Conservation (phyloP, 2,113 vertebrate genomes). For the Platycercus adscitus region DNA sequence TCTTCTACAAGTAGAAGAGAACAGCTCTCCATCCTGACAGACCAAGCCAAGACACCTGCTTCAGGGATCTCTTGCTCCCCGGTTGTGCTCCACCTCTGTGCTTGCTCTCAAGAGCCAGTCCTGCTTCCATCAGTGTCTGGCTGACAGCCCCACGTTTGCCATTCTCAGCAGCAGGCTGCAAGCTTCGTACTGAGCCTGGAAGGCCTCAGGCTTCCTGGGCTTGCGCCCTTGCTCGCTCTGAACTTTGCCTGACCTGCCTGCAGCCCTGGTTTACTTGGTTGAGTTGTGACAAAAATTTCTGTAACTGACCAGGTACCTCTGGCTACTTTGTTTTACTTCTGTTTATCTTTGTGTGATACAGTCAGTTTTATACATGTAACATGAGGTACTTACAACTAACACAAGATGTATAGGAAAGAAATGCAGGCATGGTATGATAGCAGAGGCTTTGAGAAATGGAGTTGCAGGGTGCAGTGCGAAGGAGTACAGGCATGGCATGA, state of each 20-base stretch:
- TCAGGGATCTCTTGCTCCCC: background rate
- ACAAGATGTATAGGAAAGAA: background rate
- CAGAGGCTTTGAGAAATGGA: background rate
- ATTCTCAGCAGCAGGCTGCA: background rate
- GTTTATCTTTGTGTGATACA: constrained; percentile 11
- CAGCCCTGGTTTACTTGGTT: background rate
- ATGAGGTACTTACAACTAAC: constrained; percentile 2
- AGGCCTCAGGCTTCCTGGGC: background rate
- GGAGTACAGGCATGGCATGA: background rate
- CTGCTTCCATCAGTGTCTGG: background rate
- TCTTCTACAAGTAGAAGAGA: background rate
- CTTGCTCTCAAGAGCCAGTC: background rate
- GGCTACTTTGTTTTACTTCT: background rate
- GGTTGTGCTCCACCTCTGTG: background rate
- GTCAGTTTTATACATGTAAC: background rate
- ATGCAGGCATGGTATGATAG: background rate
- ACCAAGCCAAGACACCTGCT: constrained; percentile 44
- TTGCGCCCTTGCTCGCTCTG: background rate
- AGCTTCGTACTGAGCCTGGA: background rate
- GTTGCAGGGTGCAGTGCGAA: background rate
- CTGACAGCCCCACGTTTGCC: background rate
- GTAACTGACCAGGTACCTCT: background rate
- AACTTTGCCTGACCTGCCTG: constrained; percentile 26
- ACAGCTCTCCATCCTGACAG: background rate
- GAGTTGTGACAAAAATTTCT: constrained; percentile 13